These are phyloP conservation scores for Papilio helenus DNA, from an alignment of 1,140 invertebrate species.

Conservation along the genomic window DNA sequence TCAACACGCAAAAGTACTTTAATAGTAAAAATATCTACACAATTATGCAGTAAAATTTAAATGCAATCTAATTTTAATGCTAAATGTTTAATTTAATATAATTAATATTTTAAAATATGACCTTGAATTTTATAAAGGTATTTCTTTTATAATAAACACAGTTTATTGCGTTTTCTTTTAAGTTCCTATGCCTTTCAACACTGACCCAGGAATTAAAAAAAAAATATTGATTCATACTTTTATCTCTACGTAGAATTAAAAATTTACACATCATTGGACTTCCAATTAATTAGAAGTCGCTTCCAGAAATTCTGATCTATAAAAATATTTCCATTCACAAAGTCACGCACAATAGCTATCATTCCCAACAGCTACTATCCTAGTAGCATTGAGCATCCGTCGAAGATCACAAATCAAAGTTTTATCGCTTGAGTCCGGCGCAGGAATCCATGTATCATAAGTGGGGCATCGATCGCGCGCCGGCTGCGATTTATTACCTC, in stretches of 20 bases:
- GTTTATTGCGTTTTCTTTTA: neutral
- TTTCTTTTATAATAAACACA: no score
- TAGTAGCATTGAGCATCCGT: constrained; percentile 41
- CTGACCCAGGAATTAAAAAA: neutral
- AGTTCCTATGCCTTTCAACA: no score
- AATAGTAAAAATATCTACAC: neutral
- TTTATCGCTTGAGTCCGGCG: constrained; percentile 46
- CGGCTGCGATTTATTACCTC: constrained; percentile 45
- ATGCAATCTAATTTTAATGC: neutral
- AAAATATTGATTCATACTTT: neutral
- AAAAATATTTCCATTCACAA: constrained; percentile 32
- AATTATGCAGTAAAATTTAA: neutral
- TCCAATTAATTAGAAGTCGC: neutral
- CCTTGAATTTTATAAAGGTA: no score
- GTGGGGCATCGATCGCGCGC: constrained; percentile 44
- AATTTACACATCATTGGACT: neutral
- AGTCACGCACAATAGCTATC: constrained; percentile 40
- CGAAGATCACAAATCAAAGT: constrained; percentile 45
- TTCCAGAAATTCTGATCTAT: neutral
- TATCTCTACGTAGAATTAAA: neutral
- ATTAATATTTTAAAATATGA: no score
- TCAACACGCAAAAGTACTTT: neutral
- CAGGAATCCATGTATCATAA: constrained; percentile 48
- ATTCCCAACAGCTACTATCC: constrained; percentile 38
- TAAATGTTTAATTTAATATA: no score